phyloP scores from a whole-genome alignment of 2,888 invertebrate genomes.

The Phortica magna region DNA sequence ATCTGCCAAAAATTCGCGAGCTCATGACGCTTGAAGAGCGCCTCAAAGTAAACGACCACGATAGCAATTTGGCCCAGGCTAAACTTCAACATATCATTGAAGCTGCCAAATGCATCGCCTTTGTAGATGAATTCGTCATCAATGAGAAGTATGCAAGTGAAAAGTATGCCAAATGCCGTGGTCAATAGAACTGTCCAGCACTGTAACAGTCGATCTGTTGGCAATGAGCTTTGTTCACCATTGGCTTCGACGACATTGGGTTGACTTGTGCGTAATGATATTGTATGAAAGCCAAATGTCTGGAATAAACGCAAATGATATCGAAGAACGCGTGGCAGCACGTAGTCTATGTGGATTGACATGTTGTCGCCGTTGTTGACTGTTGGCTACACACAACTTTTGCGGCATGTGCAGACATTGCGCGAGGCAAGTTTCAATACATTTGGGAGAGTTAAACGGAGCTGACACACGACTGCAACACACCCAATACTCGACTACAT shows the following conservation, averaged over 20 bases:
- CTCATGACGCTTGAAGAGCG: slow-evolving; percentile 47
- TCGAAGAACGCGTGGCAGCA: slow-evolving; percentile 47
- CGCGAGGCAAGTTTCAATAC: too few species aligned
- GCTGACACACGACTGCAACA: too few species aligned
- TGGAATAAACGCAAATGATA: slow-evolving; percentile 64
- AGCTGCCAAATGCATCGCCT: slow-evolving; percentile 59
- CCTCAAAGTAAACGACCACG: slow-evolving; percentile 58
- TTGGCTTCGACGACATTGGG: neutral
- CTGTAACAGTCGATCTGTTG: slow-evolving; percentile 26
- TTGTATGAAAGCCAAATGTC: slow-evolving; percentile 62
- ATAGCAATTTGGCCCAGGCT: slow-evolving; percentile 56
- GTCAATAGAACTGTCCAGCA: slow-evolving; percentile 57
- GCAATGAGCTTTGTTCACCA: neutral
- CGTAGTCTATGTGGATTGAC: neutral
- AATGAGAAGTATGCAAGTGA: slow-evolving; percentile 48
- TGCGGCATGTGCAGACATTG: too few species aligned
- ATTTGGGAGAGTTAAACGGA: too few species aligned
- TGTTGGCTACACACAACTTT: too few species aligned
- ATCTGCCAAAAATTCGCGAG: slow-evolving; percentile 60
- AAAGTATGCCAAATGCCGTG: slow-evolving; percentile 41
- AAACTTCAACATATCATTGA: slow-evolving; percentile 65
- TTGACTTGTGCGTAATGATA: slow-evolving; percentile 44
- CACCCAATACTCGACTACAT: too few species aligned
- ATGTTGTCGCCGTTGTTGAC: too few species aligned
- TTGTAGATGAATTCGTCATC: slow-evolving; percentile 54